A percentile compares a stretch with the other conserved stretches of the same genome.
phyloP scores from a whole-genome alignment of 2,797 vertebrate species.

The Tadarida brasiliensis region DNA sequence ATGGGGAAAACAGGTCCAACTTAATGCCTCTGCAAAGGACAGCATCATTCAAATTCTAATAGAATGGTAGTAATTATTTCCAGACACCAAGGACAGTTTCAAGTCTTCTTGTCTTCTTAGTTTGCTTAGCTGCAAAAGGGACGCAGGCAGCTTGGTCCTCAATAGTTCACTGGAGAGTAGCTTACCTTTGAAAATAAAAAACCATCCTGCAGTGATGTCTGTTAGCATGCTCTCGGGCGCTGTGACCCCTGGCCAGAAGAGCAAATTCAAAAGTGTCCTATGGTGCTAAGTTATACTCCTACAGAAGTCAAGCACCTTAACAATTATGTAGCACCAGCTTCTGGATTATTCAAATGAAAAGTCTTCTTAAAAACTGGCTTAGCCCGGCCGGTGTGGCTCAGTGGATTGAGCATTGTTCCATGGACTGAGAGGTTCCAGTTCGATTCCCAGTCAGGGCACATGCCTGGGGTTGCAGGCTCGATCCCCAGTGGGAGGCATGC shows the following conservation, averaged over 20 bases:
- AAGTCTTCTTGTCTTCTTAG: slow-evolving; percentile 22
- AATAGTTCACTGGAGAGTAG: neutral
- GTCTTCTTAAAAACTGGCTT: slow-evolving; percentile 16
- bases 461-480: neutral
- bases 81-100: slow-evolving; percentile 4
- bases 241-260: neutral
- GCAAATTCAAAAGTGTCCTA: slow-evolving; percentile 9
- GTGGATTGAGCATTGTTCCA: too few relatives aligned
- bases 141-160: neutral
- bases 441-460: neutral
- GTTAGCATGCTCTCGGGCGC: neutral
- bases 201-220: neutral
- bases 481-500: neutral
- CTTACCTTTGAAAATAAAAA: slow-evolving; percentile 5
- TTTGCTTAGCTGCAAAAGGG: slow-evolving; percentile 57
- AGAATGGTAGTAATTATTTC: slow-evolving; percentile 9
- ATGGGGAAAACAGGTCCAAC: neutral
- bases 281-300: neutral
- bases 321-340: neutral
- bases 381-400: neutral
- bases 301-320: neutral
- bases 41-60: slow-evolving; percentile 50
- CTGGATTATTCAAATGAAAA: slow-evolving; percentile 45
- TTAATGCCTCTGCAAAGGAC: slow-evolving; percentile 24
- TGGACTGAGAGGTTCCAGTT: neutral